Evolutionary conservation across 2,888 invertebrate species (phyloP).

Genomic region (Junonia oenone): DNA sequence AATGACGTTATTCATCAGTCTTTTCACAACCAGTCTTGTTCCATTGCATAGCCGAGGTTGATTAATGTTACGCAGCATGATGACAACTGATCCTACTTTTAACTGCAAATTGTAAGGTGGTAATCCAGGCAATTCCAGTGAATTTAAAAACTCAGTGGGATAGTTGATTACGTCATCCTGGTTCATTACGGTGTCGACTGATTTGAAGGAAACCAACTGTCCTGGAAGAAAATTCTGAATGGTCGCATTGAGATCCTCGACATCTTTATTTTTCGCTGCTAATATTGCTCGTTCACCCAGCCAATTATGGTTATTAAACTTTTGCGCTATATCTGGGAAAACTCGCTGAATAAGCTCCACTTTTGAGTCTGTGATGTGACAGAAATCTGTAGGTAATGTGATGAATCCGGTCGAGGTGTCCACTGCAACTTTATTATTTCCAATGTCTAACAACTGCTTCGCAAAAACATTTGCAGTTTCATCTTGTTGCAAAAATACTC

Average conservation of each 20-base stretch:
- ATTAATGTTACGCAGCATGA: conserved; percentile 30
- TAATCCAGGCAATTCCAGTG: conserved; percentile 27
- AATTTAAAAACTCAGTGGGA: conserved; percentile 29
- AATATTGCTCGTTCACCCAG: conserved; percentile 36
- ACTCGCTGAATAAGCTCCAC: conserved; percentile 33
- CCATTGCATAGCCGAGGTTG: conserved; percentile 33
- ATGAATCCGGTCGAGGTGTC: conserved; percentile 32
- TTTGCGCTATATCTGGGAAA: conserved; percentile 32
- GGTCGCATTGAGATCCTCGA: conserved; percentile 15
- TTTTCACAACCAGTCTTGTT: conserved; percentile 30
- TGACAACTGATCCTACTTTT: conserved; percentile 28
- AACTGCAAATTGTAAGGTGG: conserved; percentile 29
- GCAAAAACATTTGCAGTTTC: conserved; percentile 31
- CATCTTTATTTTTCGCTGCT: conserved; percentile 22
- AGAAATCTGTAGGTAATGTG: conserved; percentile 31
- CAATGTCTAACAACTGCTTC: conserved; percentile 34
- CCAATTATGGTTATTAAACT: conserved; percentile 34
- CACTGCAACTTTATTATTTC: conserved; percentile 23
- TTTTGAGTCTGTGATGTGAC: conserved; percentile 26
- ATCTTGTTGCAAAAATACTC: conserved; percentile 30
- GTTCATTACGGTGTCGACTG: conserved; percentile 21
- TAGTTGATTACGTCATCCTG: conserved; percentile 26
- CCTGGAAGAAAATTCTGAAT: conserved; percentile 21
- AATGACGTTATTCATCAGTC: conserved; percentile 25
- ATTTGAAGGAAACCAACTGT: conserved; percentile 19